Percentiles rank a stretch among this genome's conserved stretches.
Conservation (phyloP, 2,888 invertebrate species). For the Volucella zonaria region DNA sequence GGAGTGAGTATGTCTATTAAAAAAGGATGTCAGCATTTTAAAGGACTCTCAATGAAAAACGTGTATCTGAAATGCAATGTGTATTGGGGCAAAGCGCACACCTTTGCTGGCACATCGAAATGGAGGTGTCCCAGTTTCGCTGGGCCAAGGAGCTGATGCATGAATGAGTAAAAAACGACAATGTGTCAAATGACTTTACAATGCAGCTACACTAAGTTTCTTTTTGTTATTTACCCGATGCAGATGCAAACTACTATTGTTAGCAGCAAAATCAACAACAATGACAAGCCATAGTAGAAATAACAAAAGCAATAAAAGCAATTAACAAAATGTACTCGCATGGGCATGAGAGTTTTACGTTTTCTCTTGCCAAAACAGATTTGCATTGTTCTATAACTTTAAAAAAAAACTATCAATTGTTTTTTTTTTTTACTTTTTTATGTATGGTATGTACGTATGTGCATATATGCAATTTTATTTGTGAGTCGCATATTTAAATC, state of each 20-base stretch:
- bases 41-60: conserved; percentile 61
- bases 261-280: conserved; percentile 66
- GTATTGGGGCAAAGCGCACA: conserved; percentile 58
- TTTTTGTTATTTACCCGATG: conserved; percentile 62
- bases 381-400: conserved; percentile 49
- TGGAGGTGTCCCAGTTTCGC: conserved; percentile 60
- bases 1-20: conserved; percentile 38
- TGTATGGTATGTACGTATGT: too few relatives aligned
- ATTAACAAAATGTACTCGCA: conserved; percentile 63
- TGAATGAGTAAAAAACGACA: conserved; percentile 65
- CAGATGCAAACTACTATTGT: conserved; percentile 54
- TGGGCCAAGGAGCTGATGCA: conserved; percentile 61
- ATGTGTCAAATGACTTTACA: conserved; percentile 70
- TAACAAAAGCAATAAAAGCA: conserved; percentile 63
- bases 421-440: too few relatives aligned
- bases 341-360: conserved; percentile 52
- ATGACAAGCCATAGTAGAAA: conserved; percentile 43
- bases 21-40: conserved; percentile 70
- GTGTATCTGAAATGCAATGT: conserved; percentile 55
- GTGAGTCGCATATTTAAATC: too few relatives aligned
- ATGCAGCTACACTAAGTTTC: conserved; percentile 45
- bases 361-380: conserved; percentile 48
- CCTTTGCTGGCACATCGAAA: conserved; percentile 59
- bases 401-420: too few relatives aligned
- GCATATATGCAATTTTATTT: too few relatives aligned